phyloP scores from a whole-genome alignment of 2,797 vertebrate species.

The Parauchenoglanis punctatus region DNA sequence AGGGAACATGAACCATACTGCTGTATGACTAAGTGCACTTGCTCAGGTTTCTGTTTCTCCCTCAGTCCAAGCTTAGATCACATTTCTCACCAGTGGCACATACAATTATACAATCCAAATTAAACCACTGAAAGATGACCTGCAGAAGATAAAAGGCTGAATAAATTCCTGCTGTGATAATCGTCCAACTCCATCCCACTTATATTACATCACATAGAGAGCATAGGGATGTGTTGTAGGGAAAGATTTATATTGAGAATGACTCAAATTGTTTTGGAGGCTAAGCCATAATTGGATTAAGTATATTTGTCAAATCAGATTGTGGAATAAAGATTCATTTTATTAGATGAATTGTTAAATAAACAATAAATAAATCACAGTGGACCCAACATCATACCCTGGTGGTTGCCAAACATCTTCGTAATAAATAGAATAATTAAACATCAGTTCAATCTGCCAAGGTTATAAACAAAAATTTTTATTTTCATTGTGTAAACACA shows the following conservation, averaged over 20 bases:
- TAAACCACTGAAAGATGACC: conserved; percentile 22
- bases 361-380: not conserved
- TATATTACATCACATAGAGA: not conserved
- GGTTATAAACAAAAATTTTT: not conserved
- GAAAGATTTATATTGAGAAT: not conserved
- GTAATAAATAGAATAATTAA: not conserved
- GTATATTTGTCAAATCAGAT: not conserved
- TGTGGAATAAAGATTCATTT: not conserved
- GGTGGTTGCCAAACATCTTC: not conserved
- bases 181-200: not conserved
- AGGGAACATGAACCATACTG: not conserved
- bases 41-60: conserved; percentile 13
- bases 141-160: not conserved
- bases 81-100: conserved; percentile 13
- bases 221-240: no score
- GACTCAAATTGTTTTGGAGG: not conserved
- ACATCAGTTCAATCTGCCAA: not conserved
- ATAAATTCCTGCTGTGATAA: not conserved
- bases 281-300: not conserved
- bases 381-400: no score
- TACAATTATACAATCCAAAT: conserved; percentile 5
- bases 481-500: no score
- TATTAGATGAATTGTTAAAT: not conserved
- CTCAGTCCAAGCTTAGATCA: conserved; percentile 15
- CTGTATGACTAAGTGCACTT: conserved; percentile 30